Evolutionary conservation across 2,888 invertebrate species (phyloP), one percentile per base, ranked within the genome.

Genomic region (Spodoptera littoralis): DNA sequence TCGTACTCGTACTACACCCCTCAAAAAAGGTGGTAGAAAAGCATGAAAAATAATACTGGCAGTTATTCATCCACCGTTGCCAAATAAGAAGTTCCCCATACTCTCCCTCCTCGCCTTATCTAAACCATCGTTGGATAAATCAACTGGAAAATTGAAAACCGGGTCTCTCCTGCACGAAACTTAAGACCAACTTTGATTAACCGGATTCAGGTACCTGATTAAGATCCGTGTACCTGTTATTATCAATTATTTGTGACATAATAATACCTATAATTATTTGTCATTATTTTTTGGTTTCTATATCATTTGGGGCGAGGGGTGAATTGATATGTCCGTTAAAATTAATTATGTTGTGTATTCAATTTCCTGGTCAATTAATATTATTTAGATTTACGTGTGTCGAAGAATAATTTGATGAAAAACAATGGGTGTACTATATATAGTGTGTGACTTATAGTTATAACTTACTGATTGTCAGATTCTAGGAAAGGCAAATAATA

Each of bases 71-170:
- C 22, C 45, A 58, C 53, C 30, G 36, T 43, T 56, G 63, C 61
- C 27, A 62, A 73, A 67, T 56, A 61, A 71, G 67, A 78, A 70
- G 57, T 60, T 75, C 67, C 74, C 63, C 73, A 77, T 67, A 65
- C 59, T 60, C 57, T 65, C 54, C 67, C 73, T 70, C 64, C 62
- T 65, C 65, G 63, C 67, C 77, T 86, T 88, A 89, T 89, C 90
- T 85, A 83, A 88, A 86, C 86, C 85, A 88, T 86, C 82, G 84
- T 83, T 76, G 83, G 87, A 89, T 89, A 89, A 92, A 92, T 93
- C 91, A 92, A 84, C 85, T 86, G 90, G 90, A 92, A 92, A 93
- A 92, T 93, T 92, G 90, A 91, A 92, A 92, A 85, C 81, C 82
- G 74, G 70, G 62, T 53, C 51, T 53, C 67, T 60, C 56, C 55